phyloP scores from a whole-genome alignment of 2,113 vertebrate species.

The Actinemys pallida region DNA sequence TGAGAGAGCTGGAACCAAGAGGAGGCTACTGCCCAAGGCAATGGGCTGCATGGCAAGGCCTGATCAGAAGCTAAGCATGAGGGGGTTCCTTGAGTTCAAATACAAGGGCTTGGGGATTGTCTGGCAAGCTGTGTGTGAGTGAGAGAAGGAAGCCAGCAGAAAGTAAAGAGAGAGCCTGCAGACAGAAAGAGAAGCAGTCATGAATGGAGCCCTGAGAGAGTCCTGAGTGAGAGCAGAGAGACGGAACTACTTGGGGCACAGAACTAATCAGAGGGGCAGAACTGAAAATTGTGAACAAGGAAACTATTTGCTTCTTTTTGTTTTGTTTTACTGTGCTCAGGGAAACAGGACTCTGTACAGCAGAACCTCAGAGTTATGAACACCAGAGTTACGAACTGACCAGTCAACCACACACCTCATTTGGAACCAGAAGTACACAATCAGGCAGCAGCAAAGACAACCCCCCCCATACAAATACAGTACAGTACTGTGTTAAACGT shows the following conservation, averaged over 20 bases:
- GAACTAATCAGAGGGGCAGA: neutral
- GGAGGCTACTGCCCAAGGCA: neutral
- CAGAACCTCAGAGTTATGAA: no score
- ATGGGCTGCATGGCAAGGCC: neutral
- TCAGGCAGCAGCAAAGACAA: no score
- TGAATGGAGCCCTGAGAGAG: neutral
- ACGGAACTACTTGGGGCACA: neutral
- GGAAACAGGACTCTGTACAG: neutral
- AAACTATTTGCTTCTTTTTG: neutral
- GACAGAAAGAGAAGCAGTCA: neutral
- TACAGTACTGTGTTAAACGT: no score
- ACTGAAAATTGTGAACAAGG: neutral
- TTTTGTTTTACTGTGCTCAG: neutral
- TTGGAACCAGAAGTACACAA: no score
- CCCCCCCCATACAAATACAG: no score
- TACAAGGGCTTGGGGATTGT: neutral
- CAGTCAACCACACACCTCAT: no score
- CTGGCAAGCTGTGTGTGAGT: neutral
- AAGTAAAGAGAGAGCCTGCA: neutral
- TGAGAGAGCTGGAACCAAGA: neutral
- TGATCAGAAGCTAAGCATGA: neutral
- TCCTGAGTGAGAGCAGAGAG: neutral
- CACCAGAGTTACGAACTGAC: no score
- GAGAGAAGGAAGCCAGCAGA: neutral
- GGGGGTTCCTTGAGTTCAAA: neutral